These are phyloP conservation scores for Syngnathus typhle DNA, from an alignment of 2,113 vertebrate species.

Conservation along the genomic window DNA sequence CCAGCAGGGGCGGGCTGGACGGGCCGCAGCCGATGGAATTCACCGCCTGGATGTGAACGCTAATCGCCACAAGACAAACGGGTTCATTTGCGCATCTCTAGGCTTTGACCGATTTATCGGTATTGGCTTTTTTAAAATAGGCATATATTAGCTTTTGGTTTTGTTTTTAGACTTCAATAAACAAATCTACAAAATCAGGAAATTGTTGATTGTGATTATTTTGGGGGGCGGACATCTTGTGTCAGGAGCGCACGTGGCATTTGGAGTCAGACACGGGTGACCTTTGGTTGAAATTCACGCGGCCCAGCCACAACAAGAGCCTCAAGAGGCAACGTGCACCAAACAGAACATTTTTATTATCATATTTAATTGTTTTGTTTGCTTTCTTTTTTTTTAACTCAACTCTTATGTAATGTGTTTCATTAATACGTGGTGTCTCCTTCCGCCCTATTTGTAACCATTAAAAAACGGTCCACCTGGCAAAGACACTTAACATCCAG, in stretches of 20 bases:
- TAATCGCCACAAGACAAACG: background rate
- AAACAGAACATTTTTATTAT: background rate
- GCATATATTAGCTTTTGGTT: no score
- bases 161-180: no score
- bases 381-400: no score
- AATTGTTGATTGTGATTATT: slow-evolving; percentile 13
- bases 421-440: no score
- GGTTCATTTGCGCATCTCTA: no score
- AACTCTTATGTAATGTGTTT: no score
- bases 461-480: no score
- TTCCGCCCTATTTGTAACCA: no score
- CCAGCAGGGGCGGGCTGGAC: slow-evolving; percentile 78
- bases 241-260: slow-evolving; percentile 36
- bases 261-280: slow-evolving; percentile 32
- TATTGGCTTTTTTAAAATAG: no score
- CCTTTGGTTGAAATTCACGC: slow-evolving; percentile 41
- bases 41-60: slow-evolving; percentile 88
- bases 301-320: background rate
- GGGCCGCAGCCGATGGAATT: slow-evolving; percentile 89
- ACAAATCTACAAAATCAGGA: no score
- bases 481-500: slow-evolving; percentile 22
- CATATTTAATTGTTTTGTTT: no score
- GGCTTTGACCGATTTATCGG: no score
- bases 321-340: background rate
- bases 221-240: slow-evolving; percentile 14